These are phyloP conservation scores for Pluvianellus socialis DNA, from an alignment of 2,113 vertebrate genomes.

Conservation along the genomic window DNA sequence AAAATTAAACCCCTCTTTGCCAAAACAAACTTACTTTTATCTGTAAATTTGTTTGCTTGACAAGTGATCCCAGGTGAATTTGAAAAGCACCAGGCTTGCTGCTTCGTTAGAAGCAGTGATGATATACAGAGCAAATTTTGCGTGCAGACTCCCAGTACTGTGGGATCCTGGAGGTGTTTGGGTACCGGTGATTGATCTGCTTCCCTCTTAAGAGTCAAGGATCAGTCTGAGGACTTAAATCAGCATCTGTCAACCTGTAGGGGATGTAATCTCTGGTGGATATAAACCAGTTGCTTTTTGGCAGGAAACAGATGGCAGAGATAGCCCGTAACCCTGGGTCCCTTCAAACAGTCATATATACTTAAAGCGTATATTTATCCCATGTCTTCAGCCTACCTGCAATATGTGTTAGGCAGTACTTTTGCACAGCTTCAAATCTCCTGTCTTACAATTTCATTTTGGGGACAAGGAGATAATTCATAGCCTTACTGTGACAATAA, in stretches of 20 bases:
- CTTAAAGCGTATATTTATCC: neutral
- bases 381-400: neutral
- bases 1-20: neutral
- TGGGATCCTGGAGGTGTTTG: neutral
- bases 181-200: neutral
- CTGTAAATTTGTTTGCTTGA: neutral
- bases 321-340: neutral
- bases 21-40: neutral
- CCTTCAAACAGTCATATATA: neutral
- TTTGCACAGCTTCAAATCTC: neutral
- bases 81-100: neutral
- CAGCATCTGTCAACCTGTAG: slow-evolving; percentile 8
- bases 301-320: slow-evolving; percentile 36
- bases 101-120: neutral
- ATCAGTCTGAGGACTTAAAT: slow-evolving; percentile 17
- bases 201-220: slow-evolving; percentile 2
- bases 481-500: neutral
- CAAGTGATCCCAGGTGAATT: neutral
- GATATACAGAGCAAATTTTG: neutral
- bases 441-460: neutral
- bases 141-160: neutral
- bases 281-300: slow-evolving; percentile 14
- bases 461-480: neutral
- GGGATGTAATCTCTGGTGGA: neutral
- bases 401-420: neutral